These are phyloP conservation scores for Morus bassanus DNA, from an alignment of 2,797 vertebrate genomes.

Conservation along the genomic window DNA sequence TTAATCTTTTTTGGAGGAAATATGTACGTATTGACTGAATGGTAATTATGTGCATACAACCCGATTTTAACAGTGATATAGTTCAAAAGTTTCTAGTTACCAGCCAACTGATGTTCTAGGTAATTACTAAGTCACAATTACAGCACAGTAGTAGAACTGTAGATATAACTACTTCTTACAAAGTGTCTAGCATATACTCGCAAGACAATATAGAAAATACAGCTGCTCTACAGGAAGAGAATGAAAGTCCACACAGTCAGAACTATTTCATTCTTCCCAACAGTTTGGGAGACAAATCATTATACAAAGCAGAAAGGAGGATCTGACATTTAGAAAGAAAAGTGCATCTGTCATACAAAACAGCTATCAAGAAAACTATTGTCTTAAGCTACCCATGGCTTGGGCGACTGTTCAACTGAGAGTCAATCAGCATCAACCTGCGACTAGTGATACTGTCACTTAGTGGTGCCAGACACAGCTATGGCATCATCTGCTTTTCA, in stretches of 20 bases:
- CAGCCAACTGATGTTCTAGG: not conserved
- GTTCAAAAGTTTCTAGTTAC: not conserved
- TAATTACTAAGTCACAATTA: not conserved
- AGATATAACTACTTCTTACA: not conserved
- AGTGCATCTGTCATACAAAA: conserved; percentile 56
- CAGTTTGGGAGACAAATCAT: conserved; percentile 40
- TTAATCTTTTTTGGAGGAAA: not conserved
- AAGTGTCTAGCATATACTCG: not conserved
- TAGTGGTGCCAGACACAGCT: conserved; percentile 59
- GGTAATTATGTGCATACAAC: not conserved
- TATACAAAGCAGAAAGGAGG: conserved; percentile 52
- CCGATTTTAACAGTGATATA: not conserved
- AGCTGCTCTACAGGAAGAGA: conserved; percentile 37
- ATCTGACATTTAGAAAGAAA: conserved; percentile 56
- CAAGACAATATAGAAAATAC: conserved; percentile 2
- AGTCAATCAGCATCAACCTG: conserved; percentile 68
- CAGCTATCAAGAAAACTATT: conserved; percentile 65
- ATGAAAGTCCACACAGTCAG: conserved; percentile 8
- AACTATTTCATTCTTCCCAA: conserved; percentile 50
- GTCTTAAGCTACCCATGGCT: conserved; percentile 28
- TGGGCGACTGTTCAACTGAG: conserved; percentile 27
- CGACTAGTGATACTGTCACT: conserved; percentile 63
- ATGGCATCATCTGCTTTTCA: conserved; percentile 53
- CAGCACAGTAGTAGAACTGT: not conserved
- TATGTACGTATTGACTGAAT: not conserved